Conservation (phyloP, 2,797 vertebrate genomes). For the Avahi laniger region DNA sequence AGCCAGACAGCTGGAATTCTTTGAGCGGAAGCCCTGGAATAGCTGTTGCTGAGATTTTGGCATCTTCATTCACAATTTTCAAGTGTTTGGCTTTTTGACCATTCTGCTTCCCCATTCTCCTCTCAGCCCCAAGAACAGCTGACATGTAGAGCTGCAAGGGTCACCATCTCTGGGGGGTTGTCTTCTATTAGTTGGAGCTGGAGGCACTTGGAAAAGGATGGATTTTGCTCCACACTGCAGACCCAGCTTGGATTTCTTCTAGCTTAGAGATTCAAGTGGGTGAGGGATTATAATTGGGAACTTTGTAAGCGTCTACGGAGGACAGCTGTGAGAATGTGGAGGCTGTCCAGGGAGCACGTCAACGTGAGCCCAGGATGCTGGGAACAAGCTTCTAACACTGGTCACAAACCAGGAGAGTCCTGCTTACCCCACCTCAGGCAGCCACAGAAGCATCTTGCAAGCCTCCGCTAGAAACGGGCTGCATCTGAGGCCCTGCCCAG, state of each 20-base stretch:
- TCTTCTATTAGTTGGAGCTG: background rate
- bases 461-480: background rate
- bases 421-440: too few species aligned
- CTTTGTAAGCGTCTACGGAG: background rate
- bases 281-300: background rate
- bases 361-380: background rate
- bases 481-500: background rate
- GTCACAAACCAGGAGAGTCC: background rate
- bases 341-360: background rate
- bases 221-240: background rate
- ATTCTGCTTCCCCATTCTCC: background rate
- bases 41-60: background rate
- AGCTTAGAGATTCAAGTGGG: background rate
- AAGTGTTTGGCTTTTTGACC: background rate
- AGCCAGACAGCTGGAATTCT: background rate
- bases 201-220: background rate
- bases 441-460: background rate
- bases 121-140: background rate
- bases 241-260: background rate
- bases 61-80: slow-evolving; percentile 21
- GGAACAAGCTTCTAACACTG: background rate
- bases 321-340: background rate
- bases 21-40: background rate
- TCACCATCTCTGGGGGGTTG: background rate
- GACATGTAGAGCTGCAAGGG: background rate